These are phyloP conservation scores for Oligia fasciuncula DNA, from an alignment of 2,888 invertebrate genomes.

Conservation along the genomic window DNA sequence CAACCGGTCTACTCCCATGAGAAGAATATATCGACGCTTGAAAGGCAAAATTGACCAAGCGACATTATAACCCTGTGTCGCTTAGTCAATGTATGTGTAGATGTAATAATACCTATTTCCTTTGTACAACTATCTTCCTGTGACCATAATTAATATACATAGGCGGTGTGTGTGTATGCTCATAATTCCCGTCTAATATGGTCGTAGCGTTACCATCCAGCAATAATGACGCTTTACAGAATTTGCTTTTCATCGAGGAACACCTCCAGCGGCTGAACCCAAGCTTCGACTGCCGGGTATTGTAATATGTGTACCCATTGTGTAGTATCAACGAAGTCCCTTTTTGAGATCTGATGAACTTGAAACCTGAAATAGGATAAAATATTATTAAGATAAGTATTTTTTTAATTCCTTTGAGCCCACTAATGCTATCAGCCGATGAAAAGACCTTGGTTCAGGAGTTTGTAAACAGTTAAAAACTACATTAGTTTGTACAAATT, in stretches of 20 bases:
- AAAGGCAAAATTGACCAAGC: no score
- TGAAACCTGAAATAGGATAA: conserved; percentile 31
- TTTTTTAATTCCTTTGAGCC: background rate
- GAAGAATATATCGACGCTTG: no score
- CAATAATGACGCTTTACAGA: conserved; percentile 39
- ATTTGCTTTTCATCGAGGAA: conserved; percentile 48
- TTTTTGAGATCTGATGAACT: conserved; percentile 44
- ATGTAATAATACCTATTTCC: background rate
- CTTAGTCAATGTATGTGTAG: no score
- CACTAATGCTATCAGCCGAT: background rate
- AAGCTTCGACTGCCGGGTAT: conserved; percentile 11
- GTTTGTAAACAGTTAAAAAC: background rate
- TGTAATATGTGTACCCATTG: conserved; percentile 47
- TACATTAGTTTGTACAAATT: background rate
- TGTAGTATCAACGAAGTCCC: conserved; percentile 36
- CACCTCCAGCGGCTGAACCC: conserved; percentile 43
- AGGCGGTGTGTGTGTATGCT: conserved; percentile 33
- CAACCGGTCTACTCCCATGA: background rate
- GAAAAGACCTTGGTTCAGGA: background rate
- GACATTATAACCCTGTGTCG: no score
- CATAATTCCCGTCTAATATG: conserved; percentile 9
- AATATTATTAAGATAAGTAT: background rate
- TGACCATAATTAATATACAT: background rate
- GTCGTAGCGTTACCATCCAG: background rate
- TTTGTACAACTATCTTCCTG: background rate